Evolutionary conservation across 2,888 invertebrate species (phyloP), one percentile per base, ranked within the genome.

Genomic region (Napeogenes sylphis): DNA sequence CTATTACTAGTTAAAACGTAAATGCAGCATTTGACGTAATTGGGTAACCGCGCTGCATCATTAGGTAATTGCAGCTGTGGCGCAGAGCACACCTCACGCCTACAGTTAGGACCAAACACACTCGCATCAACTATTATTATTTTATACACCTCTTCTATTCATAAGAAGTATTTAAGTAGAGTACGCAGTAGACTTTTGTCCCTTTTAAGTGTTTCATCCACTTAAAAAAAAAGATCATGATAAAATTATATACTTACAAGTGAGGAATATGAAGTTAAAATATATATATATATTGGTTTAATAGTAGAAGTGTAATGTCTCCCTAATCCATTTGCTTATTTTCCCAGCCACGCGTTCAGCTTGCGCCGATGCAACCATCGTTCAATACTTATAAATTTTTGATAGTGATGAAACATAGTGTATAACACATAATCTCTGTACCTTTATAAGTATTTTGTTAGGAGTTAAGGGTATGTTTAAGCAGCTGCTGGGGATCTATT

Each of bases 41-140:
- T 87, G 85, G 83, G 83, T 83, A 83, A 84, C 84, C 83, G 73
- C 81, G 76, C 80, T 82, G 85, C 84, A 82, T 88, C 87, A 86
- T 86, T 87, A 87, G 83, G 84, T 87, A 82, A 87, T 87, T 86
- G 87, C 84, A 85, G 84, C 82, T 81, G 86, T 68, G 81, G 78
- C 80, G 72, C 68, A 53, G 62, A 57, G 63, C 68, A 61, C 57
- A 56, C 61, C 62, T 47, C 56, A 54, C 55, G 58, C 61, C 61
- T 62, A 57, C 63, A 63, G 59, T 60, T 59, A 59, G 47, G 59
- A 56, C 35, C 33, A 32, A 21, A 51, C 45, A 61, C n/a, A 30
- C 38, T 38, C 38, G 12, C 47, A 46, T 6, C 47, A 47, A 21
- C 6, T 47, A 14, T 47, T 47, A 47, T 47, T 47, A 6, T 4